Evolutionary conservation across 2,113 vertebrate genomes (phyloP).

Genomic region (Gobio gobio): DNA sequence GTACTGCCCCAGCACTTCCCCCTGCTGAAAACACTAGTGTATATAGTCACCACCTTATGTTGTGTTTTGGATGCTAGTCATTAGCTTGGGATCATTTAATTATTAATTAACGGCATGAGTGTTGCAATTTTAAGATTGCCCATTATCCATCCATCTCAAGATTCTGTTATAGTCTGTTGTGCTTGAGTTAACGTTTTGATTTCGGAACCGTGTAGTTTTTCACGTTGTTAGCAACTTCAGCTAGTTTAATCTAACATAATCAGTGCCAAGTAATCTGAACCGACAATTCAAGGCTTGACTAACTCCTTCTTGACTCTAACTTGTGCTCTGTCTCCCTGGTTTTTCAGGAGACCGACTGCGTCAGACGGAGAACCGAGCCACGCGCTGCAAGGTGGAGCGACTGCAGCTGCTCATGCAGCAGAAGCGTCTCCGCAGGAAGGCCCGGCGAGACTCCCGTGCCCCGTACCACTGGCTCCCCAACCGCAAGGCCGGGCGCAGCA

Average conservation of each 20-base stretch:
- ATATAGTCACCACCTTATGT: constrained; percentile 24
- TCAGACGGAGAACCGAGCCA: constrained; percentile 96
- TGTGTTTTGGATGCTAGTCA: constrained; percentile 5
- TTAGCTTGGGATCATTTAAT: not conserved
- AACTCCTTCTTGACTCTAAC: not conserved
- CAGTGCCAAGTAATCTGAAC: not conserved
- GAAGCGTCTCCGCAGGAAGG: constrained; percentile 93
- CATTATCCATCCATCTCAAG: not conserved
- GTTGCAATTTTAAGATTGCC: not conserved
- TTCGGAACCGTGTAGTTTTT: not conserved
- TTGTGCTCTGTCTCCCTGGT: not conserved
- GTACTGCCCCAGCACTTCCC: not conserved
- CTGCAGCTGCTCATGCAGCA: constrained; percentile 97
- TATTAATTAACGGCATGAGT: not conserved
- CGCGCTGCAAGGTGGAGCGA: constrained; percentile 95
- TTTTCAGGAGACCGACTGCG: constrained; percentile 88
- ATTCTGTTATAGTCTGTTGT: not conserved
- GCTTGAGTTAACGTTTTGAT: not conserved
- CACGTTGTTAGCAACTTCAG: not conserved
- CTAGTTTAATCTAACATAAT: not conserved
- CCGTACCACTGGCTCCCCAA: constrained; percentile 94
- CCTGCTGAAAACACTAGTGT: not conserved
- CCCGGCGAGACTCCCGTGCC: constrained; percentile 85
- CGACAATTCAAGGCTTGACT: not conserved
- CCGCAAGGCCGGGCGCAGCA: constrained; percentile 89